Percentiles rank a stretch among this genome's conserved stretches.
phyloP scores from a whole-genome alignment of 53 echinoderm and acorn worm genomes.

The Hippasteria phrygiana region DNA sequence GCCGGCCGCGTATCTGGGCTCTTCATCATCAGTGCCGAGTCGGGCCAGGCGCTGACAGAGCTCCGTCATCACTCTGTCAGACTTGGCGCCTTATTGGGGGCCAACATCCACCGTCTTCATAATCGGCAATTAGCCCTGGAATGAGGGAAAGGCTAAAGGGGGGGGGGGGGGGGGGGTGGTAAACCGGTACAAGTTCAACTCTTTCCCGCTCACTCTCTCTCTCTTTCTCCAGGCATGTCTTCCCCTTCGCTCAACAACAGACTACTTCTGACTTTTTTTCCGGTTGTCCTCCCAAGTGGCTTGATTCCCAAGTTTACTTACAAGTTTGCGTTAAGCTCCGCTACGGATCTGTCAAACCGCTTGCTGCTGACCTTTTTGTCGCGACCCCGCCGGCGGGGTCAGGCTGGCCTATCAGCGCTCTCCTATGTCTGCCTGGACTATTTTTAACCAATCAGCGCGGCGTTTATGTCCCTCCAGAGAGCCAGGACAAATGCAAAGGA shows the following conservation, averaged over 20 bases:
- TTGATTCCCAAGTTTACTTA: not conserved
- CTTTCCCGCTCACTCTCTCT: constrained; percentile 10
- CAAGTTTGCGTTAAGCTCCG: constrained; percentile 64
- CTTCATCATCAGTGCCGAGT: constrained; percentile 56
- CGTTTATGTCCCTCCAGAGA: constrained; percentile 43
- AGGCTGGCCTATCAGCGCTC: constrained; percentile 54
- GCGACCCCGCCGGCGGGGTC: constrained; percentile 55
- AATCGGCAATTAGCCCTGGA: constrained; percentile 68
- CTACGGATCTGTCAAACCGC: constrained; percentile 61
- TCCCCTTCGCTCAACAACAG: constrained; percentile 49
- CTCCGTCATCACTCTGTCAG: constrained; percentile 53
- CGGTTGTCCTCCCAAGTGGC: constrained; percentile 4
- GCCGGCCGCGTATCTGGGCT: constrained; percentile 47
- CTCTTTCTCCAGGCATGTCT: not conserved
- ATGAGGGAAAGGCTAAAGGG: constrained; percentile 35
- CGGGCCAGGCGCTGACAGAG: constrained; percentile 52
- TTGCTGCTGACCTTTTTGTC: constrained; percentile 34
- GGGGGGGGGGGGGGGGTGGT: constrained; percentile 46
- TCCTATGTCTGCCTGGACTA: constrained; percentile 53
- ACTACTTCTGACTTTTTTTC: not conserved
- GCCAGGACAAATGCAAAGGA: not conserved
- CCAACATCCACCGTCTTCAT: constrained; percentile 59
- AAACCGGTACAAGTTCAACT: constrained; percentile 15
- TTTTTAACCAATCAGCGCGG: constrained; percentile 51
- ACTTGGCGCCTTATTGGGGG: constrained; percentile 61